Evolutionary conservation across 2,888 invertebrate genomes (phyloP).

Genomic region (Auanema sp.): DNA sequence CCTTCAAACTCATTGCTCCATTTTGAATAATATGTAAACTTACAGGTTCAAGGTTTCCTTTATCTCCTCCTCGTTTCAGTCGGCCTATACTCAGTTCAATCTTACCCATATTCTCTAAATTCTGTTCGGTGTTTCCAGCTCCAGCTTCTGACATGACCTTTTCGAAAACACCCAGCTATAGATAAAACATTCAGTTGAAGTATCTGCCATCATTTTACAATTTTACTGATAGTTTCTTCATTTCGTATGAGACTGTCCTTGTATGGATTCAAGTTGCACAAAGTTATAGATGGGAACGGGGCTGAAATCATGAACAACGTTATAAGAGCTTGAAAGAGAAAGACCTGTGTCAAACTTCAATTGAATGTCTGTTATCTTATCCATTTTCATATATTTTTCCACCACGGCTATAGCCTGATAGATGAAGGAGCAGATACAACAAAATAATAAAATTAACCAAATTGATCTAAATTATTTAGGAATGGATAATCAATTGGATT

Average conservation of each 20-base stretch:
- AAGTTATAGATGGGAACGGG: constrained; percentile 60
- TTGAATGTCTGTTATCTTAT: constrained; percentile 60
- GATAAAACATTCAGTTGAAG: background rate
- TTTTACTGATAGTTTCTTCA: constrained; percentile 54
- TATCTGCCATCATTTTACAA: constrained; percentile 33
- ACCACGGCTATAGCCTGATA: constrained; percentile 54
- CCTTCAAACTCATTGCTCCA: constrained; percentile 15
- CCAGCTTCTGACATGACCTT: constrained; percentile 50
- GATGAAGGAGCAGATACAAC: constrained; percentile 48
- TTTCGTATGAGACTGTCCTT: constrained; percentile 50
- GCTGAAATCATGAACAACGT: constrained; percentile 31
- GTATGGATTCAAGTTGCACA: constrained; percentile 61
- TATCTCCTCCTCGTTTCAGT: constrained; percentile 26
- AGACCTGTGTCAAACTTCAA: constrained; percentile 55
- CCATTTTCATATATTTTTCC: constrained; percentile 53
- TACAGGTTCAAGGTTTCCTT: constrained; percentile 36
- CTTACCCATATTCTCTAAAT: constrained; percentile 20
- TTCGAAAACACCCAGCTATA: constrained; percentile 44
- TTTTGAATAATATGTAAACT: background rate
- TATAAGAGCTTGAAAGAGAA: background rate
- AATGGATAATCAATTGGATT: background rate
- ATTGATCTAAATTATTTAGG: constrained; percentile 21
- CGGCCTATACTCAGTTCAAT: constrained; percentile 21
- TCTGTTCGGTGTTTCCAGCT: constrained; percentile 21
- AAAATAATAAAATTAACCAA: constrained; percentile 49